Base-by-base conservation (phyloP, 2,113 vertebrate species). In the Ranitomeya variabilis region DNA sequence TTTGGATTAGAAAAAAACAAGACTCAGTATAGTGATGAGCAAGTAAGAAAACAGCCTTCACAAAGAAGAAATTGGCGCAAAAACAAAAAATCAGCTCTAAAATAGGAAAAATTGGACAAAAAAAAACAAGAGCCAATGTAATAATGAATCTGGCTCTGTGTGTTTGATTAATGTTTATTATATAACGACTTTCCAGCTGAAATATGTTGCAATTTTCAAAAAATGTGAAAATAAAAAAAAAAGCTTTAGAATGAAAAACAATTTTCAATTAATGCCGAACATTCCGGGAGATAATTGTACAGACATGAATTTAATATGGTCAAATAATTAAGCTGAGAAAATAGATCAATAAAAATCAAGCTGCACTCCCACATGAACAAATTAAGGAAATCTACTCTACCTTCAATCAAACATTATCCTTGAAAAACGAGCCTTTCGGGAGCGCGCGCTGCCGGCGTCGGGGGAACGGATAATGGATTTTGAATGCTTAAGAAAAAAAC, bases 291-390 rank as follows among this genome's bases (percentile, higher is more conserved):
- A 91, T 92, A 91, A 94, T 94, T 92, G 90, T 66, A 52, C 26
- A 93, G 90, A 83, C 84, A 89, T 90, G 89, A 90, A 85, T 92
- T 92, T 92, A 92, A 85, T 92, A 89, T 80, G 87, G 3, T 91
- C 91, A 91, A 93, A 93, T 90, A 92, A 89, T 91, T 92, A 93
- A 91, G 92, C 83, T 91, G 85, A 92, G 90, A 89, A 93, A 93
- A 91, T 88, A 85, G 90, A 91, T 90, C 71, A 81, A 2, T 54
- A 86, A 91, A 88, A 91, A 91, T 66, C 73, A 84, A 86, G 83
- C 73, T 69, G 7, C 76, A 80, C 89, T 86, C 90, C 37, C 85
- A 80, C 59, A 74, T 79, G 90, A 91, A 91, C 85, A 93, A 91
- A 92, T 87, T 80, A 87, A 89, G 90, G 89, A 89, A 91, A 91